These are phyloP conservation scores for Abrostola tripartita DNA, from an alignment of 2,888 invertebrate species.

Conservation along the genomic window DNA sequence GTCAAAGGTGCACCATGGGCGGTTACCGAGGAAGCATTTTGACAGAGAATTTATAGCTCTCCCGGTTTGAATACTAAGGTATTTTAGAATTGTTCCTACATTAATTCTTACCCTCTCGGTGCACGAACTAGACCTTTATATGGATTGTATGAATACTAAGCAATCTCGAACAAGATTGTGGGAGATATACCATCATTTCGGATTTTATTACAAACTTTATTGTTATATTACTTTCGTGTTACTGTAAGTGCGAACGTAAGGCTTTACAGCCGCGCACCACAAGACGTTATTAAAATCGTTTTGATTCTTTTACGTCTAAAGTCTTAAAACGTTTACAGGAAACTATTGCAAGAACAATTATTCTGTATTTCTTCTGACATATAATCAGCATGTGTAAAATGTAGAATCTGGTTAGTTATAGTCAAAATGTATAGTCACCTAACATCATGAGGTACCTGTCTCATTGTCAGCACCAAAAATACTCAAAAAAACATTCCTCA, in stretches of 20 bases:
- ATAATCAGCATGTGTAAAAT: too few relatives aligned
- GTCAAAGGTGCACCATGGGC: conserved; percentile 59
- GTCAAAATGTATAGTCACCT: too few relatives aligned
- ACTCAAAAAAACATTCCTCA: too few relatives aligned
- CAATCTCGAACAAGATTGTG: conserved; percentile 18
- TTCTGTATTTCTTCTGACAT: too few relatives aligned
- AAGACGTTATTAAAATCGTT: conserved; percentile 19
- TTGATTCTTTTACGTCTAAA: too few relatives aligned
- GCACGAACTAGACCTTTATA: conserved; percentile 18
- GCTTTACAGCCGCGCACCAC: conserved; percentile 21
- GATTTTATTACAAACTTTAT: conserved; percentile 35
- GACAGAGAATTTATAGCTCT: conserved; percentile 57
- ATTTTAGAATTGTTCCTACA: conserved; percentile 48
- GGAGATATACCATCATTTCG: conserved; percentile 30
- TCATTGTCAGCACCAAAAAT: too few relatives aligned
- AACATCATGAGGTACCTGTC: too few relatives aligned
- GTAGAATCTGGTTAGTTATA: too few relatives aligned
- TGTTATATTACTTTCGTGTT: conserved; percentile 25
- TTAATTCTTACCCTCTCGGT: conserved; percentile 48
- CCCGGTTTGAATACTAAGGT: conserved; percentile 53
- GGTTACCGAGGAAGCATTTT: conserved; percentile 55
- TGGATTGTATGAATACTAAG: conserved; percentile 26
- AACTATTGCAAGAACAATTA: too few relatives aligned
- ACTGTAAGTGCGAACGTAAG: conserved; percentile 28
- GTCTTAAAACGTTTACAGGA: too few relatives aligned